phyloP scores from a whole-genome alignment of 1,140 invertebrate species.

The Melipona quadrifasciata region DNA sequence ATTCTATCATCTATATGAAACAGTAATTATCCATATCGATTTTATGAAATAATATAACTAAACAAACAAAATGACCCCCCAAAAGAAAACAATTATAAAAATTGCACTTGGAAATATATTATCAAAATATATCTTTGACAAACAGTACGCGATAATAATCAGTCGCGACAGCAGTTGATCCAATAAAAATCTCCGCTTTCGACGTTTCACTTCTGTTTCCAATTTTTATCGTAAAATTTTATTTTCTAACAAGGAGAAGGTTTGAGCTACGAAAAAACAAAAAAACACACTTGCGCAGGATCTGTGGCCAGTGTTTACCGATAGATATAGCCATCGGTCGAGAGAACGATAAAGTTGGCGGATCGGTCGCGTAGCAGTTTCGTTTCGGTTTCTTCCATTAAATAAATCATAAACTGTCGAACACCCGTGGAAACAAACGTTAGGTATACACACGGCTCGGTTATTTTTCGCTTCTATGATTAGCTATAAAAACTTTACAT shows the following conservation, averaged over 20 bases:
- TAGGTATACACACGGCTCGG: background rate
- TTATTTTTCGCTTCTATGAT: background rate
- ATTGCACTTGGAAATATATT: too few relatives aligned
- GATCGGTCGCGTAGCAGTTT: background rate
- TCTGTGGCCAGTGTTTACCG: background rate
- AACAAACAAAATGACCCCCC: background rate
- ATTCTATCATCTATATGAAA: too few relatives aligned
- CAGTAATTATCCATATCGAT: background rate
- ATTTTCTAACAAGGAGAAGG: background rate
- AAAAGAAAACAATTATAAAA: background rate
- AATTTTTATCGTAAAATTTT: slow-evolving; percentile 8
- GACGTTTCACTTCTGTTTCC: background rate
- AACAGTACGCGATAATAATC: too few relatives aligned
- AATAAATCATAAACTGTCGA: slow-evolving; percentile 13
- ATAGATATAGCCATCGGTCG: background rate
- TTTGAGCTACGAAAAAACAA: background rate
- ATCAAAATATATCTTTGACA: too few relatives aligned
- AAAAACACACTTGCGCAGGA: background rate
- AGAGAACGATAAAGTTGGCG: background rate
- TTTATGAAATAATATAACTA: background rate
- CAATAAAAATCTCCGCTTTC: background rate
- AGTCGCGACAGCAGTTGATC: background rate
- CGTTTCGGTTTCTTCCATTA: background rate
- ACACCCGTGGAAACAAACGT: background rate
- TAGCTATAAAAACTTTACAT: background rate